Base-by-base conservation (phyloP, 2,888 invertebrate species). In the Petrophora chlorosata region DNA sequence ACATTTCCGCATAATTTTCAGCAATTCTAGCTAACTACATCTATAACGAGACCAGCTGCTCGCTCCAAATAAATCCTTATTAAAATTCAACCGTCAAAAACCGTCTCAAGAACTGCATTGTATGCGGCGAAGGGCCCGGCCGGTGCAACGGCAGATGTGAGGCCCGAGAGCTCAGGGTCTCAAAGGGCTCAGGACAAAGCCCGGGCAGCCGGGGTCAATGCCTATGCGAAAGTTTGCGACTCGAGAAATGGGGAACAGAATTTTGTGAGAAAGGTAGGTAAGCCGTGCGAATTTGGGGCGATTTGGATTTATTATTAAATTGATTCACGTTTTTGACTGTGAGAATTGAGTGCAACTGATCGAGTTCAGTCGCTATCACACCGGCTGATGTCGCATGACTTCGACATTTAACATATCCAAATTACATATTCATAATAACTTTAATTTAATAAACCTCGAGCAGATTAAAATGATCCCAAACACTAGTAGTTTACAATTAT, bases 91-190 rank as follows among this genome's bases (percentile, higher is more conserved):
- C 76, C 76, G 76, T 70, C 75, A 53, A 64, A 60, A 64, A 53
- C 47, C 59, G 64, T 73, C 64, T 65, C 66, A 73, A 63, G 63
- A 66, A 48, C 53, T 72, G 74, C 67, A 70, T 71, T 75, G 72
- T 67, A 54, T 63, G 63, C 59, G 64, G 65, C 57, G 23, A 13
- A 15, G 4, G 8, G 13, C 8, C 33, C 10, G 45, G 39, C 73
- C 74, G 76, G 70, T 79, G 79, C 77, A 75, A 33, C 76, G 81
- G 71, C 84, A 83, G 84, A 73, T 84, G 82, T 69, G 61, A 63
- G 65, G 65, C 61, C 64, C 78, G 76, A 76, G 82, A 77, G 77
- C 32, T 35, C 10, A 17, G 32, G 40, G 39, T 25, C 49, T 49
- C 34, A 36, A 32, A 48, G 36, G 35, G 29, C 41, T 26, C 35